Conservation (phyloP, 2,797 vertebrate genomes). For the Molossus alvarezi region DNA sequence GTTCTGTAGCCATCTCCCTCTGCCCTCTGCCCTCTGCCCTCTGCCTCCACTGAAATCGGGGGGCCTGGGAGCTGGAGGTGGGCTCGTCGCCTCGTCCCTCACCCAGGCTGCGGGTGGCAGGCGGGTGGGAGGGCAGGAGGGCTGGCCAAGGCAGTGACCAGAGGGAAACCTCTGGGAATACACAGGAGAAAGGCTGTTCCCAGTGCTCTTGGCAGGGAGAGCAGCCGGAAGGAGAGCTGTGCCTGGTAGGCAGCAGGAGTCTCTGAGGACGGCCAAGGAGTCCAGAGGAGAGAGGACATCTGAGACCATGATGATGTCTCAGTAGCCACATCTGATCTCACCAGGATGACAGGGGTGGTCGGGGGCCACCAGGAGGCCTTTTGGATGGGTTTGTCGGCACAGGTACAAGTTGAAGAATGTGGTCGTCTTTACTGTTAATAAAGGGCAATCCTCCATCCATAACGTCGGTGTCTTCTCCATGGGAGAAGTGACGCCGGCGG, state of each 20-base stretch:
- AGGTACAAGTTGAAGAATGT: neutral
- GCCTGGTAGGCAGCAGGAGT: neutral
- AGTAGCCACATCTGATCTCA: neutral
- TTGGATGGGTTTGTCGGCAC: neutral
- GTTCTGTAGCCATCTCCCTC: constrained; percentile 71
- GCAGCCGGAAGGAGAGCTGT: neutral
- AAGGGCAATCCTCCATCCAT: neutral
- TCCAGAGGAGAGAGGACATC: neutral
- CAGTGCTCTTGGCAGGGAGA: neutral
- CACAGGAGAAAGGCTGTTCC: neutral
- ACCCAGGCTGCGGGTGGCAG: neutral
- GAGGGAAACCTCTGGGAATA: neutral
- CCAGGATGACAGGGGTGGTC: neutral
- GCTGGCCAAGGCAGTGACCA: neutral
- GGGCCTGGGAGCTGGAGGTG: neutral
- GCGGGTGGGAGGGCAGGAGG: neutral
- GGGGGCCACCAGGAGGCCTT: neutral
- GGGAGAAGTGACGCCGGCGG: neutral
- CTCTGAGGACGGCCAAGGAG: neutral
- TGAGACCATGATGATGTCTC: neutral
- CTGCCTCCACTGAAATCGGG: neutral
- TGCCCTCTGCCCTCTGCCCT: neutral
- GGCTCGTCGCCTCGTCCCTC: neutral
- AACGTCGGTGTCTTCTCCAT: neutral
- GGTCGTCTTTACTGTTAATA: neutral